These are phyloP conservation scores for Meles meles DNA, from an alignment of 2,113 vertebrate species.

Conservation along the genomic window DNA sequence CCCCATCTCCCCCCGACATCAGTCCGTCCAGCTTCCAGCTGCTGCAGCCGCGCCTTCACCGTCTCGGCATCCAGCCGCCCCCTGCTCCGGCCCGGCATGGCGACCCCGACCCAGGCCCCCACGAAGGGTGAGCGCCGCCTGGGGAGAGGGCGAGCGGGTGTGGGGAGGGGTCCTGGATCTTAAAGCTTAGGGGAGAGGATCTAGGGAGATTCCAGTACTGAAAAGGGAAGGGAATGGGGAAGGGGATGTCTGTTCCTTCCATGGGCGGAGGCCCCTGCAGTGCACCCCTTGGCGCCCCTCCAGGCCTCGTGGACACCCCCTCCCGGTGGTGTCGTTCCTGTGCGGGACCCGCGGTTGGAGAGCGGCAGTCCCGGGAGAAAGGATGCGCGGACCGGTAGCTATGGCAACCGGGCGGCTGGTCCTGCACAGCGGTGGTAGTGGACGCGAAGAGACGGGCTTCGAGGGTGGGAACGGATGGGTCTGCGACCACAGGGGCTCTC, in stretches of 20 bases:
- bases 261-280: background rate
- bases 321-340: background rate
- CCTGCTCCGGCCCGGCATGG: conserved; percentile 63
- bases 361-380: conserved; percentile 50
- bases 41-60: conserved; percentile 55
- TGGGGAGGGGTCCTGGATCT: background rate
- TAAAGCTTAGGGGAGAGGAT: background rate
- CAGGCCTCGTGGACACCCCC: background rate
- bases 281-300: background rate
- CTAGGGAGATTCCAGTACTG: background rate
- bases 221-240: background rate
- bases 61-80: conserved; percentile 40
- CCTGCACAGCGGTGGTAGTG: conserved; percentile 13
- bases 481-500: background rate
- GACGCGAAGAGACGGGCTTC: background rate
- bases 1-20: conserved; percentile 28
- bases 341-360: conserved; percentile 32
- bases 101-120: conserved; percentile 70
- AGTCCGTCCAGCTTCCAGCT: conserved; percentile 66
- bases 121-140: conserved; percentile 63
- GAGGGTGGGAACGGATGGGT: background rate
- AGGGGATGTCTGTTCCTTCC: background rate
- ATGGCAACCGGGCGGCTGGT: conserved; percentile 68
- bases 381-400: conserved; percentile 66
- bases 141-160: background rate